phyloP scores from a whole-genome alignment of 2,797 vertebrate species.

The Falco rusticolus region DNA sequence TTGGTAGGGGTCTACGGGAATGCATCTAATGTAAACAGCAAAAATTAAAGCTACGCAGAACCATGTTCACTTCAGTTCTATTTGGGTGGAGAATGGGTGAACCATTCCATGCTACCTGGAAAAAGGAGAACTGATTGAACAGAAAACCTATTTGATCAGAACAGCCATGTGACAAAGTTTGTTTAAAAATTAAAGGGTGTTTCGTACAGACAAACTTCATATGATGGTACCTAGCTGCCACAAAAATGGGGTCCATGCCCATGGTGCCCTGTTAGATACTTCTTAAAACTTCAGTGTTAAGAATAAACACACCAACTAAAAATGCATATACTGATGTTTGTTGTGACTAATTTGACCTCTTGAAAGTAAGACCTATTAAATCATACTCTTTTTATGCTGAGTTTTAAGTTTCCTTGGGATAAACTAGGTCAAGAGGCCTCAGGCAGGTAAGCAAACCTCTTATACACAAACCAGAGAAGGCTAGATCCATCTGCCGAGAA shows the following conservation, averaged over 20 bases:
- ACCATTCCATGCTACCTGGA: background rate
- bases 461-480: background rate
- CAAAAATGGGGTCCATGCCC: background rate
- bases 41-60: background rate
- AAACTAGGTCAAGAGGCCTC: conserved; percentile 38
- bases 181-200: background rate
- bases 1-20: background rate
- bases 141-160: background rate
- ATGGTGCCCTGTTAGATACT: background rate
- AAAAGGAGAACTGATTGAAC: background rate
- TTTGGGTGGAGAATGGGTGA: background rate
- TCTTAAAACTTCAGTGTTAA: background rate
- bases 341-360: background rate
- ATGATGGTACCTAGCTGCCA: background rate
- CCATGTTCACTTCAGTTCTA: background rate
- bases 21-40: background rate
- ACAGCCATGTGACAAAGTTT: background rate
- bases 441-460: background rate
- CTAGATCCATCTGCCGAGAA: background rate
- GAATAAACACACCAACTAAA: background rate
- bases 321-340: background rate
- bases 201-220: background rate
- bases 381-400: background rate
- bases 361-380: background rate
- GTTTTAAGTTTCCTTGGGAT: background rate